Conservation (phyloP, 2,888 invertebrate genomes). For the Calliphora vomitoria region DNA sequence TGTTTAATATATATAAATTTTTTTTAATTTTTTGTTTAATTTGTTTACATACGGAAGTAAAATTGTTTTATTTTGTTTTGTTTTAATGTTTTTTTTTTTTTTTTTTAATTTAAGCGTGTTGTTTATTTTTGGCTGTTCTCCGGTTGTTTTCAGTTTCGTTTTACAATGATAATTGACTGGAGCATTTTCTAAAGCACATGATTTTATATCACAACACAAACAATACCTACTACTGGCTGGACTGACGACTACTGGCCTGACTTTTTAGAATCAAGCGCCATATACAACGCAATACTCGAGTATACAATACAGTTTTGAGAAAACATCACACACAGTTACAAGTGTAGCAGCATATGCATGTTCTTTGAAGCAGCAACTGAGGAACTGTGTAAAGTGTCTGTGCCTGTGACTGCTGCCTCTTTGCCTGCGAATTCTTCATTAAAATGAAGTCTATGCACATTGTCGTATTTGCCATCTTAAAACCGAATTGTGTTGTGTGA, state of each 20-base stretch:
- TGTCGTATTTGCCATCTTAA: constrained; percentile 45
- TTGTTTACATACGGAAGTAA: constrained; percentile 67
- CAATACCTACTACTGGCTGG: constrained; percentile 11
- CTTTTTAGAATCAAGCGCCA: constrained; percentile 50
- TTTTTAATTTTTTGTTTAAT: not conserved
- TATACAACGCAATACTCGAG: constrained; percentile 26
- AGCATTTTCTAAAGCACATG: constrained; percentile 59
- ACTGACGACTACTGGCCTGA: not conserved
- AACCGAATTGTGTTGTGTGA: not conserved
- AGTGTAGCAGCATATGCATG: constrained; percentile 4
- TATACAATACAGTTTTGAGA: constrained; percentile 29
- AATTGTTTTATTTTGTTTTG: constrained; percentile 35
- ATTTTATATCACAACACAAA: constrained; percentile 67
- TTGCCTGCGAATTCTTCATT: constrained; percentile 40
- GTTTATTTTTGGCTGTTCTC: constrained; percentile 34
- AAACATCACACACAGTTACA: constrained; percentile 46
- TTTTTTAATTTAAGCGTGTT: constrained; percentile 26
- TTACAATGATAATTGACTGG: constrained; percentile 68
- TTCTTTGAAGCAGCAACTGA: constrained; percentile 5
- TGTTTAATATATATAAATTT: not conserved
- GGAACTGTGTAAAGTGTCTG: constrained; percentile 34
- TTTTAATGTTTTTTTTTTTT: constrained; percentile 19
- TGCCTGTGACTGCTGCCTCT: constrained; percentile 18
- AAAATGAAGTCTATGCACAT: constrained; percentile 40
- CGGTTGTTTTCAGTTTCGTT: constrained; percentile 62